Conservation (phyloP, 1,140 invertebrate species). For the Meteorus sp. region DNA sequence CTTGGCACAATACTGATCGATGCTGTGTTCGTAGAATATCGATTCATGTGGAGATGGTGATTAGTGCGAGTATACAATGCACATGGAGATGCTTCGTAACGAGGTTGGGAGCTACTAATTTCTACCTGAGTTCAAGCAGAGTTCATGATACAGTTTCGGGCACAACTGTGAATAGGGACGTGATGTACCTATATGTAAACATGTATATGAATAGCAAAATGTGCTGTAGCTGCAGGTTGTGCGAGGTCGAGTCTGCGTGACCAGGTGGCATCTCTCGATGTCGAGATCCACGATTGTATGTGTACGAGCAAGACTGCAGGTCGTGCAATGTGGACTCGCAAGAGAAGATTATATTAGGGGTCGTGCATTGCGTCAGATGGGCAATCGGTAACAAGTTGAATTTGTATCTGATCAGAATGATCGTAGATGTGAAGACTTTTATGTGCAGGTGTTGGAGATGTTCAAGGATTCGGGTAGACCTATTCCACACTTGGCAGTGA, state of each 20-base stretch:
- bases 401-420: slow-evolving; percentile 28
- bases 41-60: not conserved
- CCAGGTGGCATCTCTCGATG: not conserved
- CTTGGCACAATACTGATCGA: slow-evolving; percentile 26
- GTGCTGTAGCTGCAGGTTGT: not conserved
- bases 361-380: not conserved
- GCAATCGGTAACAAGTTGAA: slow-evolving; percentile 25
- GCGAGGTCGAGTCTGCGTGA: slow-evolving; percentile 10
- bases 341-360: slow-evolving; percentile 6
- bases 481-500: no score
- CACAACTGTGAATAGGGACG: slow-evolving; percentile 21
- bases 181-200: no score
- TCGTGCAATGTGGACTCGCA: not conserved
- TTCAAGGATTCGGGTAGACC: no score
- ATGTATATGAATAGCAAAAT: no score
- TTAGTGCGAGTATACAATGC: not conserved
- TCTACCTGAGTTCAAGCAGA: slow-evolving; percentile 27
- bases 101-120: slow-evolving; percentile 32
- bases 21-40: slow-evolving; percentile 2
- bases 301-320: no score
- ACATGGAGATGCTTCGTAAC: slow-evolving; percentile 26
- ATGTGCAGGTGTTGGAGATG: not conserved
- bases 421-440: not conserved
- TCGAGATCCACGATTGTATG: slow-evolving; percentile 12
- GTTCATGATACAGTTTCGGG: slow-evolving; percentile 23